A percentile compares a stretch with the other conserved stretches of the same genome.
These are phyloP conservation scores for Eupelmus urozonus DNA, from an alignment of 2,888 invertebrate species.

Conservation along the genomic window DNA sequence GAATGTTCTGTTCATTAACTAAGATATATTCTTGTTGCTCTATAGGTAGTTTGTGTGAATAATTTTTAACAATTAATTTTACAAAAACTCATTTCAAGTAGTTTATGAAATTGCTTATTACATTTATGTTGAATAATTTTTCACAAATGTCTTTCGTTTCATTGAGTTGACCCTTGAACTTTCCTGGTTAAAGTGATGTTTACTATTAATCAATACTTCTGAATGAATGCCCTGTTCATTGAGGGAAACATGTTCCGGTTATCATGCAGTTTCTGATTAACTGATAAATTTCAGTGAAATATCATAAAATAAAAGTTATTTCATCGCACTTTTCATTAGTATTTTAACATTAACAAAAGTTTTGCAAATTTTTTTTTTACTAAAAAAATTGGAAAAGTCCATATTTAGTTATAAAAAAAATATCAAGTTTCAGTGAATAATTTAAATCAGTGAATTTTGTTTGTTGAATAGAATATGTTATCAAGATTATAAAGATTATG, in stretches of 20 bases:
- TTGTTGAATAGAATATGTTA: slow-evolving; percentile 8
- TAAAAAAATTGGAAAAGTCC: too few species aligned
- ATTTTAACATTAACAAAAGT: not conserved
- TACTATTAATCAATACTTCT: slow-evolving; percentile 59
- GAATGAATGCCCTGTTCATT: slow-evolving; percentile 59
- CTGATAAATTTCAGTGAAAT: slow-evolving; percentile 34
- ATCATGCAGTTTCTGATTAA: slow-evolving; percentile 42
- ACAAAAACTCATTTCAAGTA: not conserved
- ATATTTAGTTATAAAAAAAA: too few species aligned
- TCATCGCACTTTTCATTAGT: too few species aligned
- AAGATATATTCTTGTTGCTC: not conserved
- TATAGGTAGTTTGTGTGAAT: not conserved
- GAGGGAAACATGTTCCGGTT: slow-evolving; percentile 50
- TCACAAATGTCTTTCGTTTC: slow-evolving; percentile 20
- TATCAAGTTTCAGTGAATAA: not conserved
- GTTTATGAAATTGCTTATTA: slow-evolving; percentile 1
- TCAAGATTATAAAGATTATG: slow-evolving; percentile 6
- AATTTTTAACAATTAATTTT: not conserved
- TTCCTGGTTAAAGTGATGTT: slow-evolving; percentile 55
- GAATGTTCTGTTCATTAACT: slow-evolving; percentile 20
- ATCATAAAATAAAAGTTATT: not conserved
- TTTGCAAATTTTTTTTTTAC: not conserved
- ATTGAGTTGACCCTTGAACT: slow-evolving; percentile 58
- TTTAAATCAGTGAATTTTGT: slow-evolving; percentile 7
- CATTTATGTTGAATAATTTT: not conserved